Base-by-base conservation (phyloP, 2,797 vertebrate genomes). In the Dermochelys coriacea region DNA sequence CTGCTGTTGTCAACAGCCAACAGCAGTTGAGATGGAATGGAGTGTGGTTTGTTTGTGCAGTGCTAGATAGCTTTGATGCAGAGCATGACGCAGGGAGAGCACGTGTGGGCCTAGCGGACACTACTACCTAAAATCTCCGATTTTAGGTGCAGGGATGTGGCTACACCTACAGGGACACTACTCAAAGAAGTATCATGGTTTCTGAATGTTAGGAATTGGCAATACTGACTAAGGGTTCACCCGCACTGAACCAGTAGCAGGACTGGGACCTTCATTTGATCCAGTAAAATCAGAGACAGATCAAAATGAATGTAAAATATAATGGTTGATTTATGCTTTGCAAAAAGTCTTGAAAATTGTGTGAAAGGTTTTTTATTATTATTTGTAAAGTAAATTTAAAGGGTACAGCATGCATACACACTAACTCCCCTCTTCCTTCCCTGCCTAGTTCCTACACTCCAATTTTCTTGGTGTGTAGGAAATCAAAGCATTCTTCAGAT, bases 401-500 rank as follows among this genome's bases (percentile, higher is more conserved):
- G 68, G 71, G 27, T 21, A 55, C 4, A 75, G 1, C 10, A 49
- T 5, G 0, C 1, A 71, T 25, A 71, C n/a, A 77, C 1, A 1
- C 9, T 49, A 77, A 34, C 5, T 75, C 31, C 80, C 34, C 4
- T 45, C 52, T 34, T 51, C 0, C 52, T 57, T 4, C 41, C 52
- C 85, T 45, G 3, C 68, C 37, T 84, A 19, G 27, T 23, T 12
- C 25, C 29, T 83, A 50, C 45, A 84, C 52, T 54, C 18, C 10
- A 31, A 12, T 1, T 1, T 8, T 86, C 29, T 57, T 37, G 1
- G 55, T 68, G 87, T 29, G 45, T 59, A 6, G 91, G 4, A 87
- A 90, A 88, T 81, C 85, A 93, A 79, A 90, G 47, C n/a, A 51
- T 4, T 29, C 37, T 90, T 11, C 77, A 87, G 52, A 27, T 91